phyloP scores from a whole-genome alignment of 2,888 invertebrate genomes.

The Agonum fuliginosum region DNA sequence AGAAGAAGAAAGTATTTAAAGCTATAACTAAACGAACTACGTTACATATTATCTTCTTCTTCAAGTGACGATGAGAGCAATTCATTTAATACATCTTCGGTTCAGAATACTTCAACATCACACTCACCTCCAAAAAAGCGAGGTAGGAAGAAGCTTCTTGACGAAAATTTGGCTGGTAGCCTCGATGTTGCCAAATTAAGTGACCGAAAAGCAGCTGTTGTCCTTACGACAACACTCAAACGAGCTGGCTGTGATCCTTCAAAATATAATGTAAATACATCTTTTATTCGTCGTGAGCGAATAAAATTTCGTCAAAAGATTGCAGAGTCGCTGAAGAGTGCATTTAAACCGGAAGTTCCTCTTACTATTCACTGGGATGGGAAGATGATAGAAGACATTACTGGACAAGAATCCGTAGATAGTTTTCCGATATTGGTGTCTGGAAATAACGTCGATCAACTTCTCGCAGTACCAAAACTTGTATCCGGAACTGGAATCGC shows the following conservation, averaged over 20 bases:
- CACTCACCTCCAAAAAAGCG: too few species aligned
- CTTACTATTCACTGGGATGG: conserved; percentile 54
- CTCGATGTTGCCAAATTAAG: conserved; percentile 40
- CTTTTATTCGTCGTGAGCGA: conserved; percentile 41
- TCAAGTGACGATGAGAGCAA: conserved; percentile 8
- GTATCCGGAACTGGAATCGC: background rate
- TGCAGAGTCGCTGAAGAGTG: conserved; percentile 37
- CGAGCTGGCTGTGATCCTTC: conserved; percentile 40
- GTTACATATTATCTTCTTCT: background rate
- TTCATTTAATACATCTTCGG: too few species aligned
- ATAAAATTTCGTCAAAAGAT: conserved; percentile 14
- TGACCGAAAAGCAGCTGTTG: conserved; percentile 49
- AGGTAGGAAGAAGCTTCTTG: conserved; percentile 4
- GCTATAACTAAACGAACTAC: too few species aligned
- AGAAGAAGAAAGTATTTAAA: background rate
- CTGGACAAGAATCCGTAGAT: conserved; percentile 29
- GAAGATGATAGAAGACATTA: conserved; percentile 50
- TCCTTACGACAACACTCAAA: conserved; percentile 34
- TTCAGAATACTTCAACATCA: background rate
- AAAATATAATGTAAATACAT: conserved; percentile 28
- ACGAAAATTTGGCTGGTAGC: conserved; percentile 23
- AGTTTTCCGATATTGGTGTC: conserved; percentile 34
- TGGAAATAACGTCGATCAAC: conserved; percentile 2
- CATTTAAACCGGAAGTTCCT: conserved; percentile 8
- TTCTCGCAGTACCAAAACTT: conserved; percentile 42